phyloP scores from a whole-genome alignment of 1,140 invertebrate genomes.

The Drosophila biarmipes region DNA sequence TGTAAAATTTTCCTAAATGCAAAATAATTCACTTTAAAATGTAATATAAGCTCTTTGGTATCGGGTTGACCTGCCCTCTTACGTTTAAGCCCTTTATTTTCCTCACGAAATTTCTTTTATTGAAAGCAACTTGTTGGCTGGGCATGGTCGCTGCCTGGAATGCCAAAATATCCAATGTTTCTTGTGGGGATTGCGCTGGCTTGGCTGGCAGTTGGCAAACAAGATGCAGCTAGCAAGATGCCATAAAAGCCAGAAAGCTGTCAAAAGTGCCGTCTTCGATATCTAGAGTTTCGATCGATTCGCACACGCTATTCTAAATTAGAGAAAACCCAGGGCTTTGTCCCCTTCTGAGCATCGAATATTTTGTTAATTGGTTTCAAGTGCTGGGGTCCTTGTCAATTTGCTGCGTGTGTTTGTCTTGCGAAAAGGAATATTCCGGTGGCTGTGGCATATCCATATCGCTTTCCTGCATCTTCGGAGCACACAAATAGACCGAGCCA shows the following conservation, averaged over 20 bases:
- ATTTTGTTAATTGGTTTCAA: constrained; percentile 39
- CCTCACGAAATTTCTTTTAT: constrained; percentile 51
- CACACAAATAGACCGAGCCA: constrained; percentile 37
- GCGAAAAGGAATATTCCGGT: constrained; percentile 1
- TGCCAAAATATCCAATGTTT: constrained; percentile 4
- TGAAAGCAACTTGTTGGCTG: constrained; percentile 39
- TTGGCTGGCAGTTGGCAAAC: constrained; percentile 17
- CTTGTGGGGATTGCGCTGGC: background rate
- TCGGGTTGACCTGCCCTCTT: background rate
- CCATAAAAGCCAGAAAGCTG: constrained; percentile 46
- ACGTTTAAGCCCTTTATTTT: constrained; percentile 45
- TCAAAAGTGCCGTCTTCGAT: constrained; percentile 41
- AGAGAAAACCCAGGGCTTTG: background rate
- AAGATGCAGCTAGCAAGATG: constrained; percentile 25
- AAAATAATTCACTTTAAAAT: no score
- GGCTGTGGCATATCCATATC: constrained; percentile 11
- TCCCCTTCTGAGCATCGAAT: background rate
- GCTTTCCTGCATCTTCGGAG: constrained; percentile 16
- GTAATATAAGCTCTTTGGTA: no score
- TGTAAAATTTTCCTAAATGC: no score
- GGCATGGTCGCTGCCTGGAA: constrained; percentile 6
- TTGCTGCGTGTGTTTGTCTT: constrained; percentile 7
- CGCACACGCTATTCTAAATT: constrained; percentile 12
- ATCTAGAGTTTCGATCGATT: background rate
- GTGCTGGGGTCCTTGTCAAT: constrained; percentile 13